Evolutionary conservation across 2,888 invertebrate genomes (phyloP), one percentile per base, ranked within the genome.

Genomic region (Lasioglossum marginatum): DNA sequence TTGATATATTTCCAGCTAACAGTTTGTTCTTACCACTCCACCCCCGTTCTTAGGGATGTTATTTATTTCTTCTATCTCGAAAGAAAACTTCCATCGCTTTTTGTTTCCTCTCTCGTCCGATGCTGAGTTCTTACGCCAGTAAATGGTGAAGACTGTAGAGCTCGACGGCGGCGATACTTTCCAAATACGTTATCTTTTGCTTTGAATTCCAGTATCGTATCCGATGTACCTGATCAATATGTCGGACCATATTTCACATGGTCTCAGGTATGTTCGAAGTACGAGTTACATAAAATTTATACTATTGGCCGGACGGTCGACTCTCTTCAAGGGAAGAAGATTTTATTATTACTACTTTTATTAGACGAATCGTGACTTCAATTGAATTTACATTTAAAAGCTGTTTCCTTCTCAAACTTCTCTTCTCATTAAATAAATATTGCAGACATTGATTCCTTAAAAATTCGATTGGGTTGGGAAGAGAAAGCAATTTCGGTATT

Each of bases 1-100:
- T 90, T 89, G 89, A 92, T 91, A 88, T 90, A 90, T 91, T 79
- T 79, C 86, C 81, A 75, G 80, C 81, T 82, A 72, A 77, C 82
- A 80, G 78, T 84, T 85, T 72, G 83, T 86, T 76, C 80, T 82
- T 77, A 79, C 72, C 76, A 57, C 77, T 77, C 52, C 70, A 43
- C 76, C 72, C 10, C 72, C 78, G 80, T 72, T 85, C 57, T 72
- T 37, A 52, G 48, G 60, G 68, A 71, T 87, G 80, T 86, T 84
- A 82, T 84, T 91, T 91, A 82, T 88, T 90, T 85, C 79, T 81
- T 76, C 75, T 52, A 52, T 82, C 63, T 75, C 66, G 57, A 31
- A 34, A 71, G 70, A 85, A 84, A 87, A 87, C 83, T 89, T 87
- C 74, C 77, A 43, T 57, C 40, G 40, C 27, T 81, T 79, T 73